Evolutionary conservation across 2,113 vertebrate species (phyloP).

Genomic region (Bubo bubo): DNA sequence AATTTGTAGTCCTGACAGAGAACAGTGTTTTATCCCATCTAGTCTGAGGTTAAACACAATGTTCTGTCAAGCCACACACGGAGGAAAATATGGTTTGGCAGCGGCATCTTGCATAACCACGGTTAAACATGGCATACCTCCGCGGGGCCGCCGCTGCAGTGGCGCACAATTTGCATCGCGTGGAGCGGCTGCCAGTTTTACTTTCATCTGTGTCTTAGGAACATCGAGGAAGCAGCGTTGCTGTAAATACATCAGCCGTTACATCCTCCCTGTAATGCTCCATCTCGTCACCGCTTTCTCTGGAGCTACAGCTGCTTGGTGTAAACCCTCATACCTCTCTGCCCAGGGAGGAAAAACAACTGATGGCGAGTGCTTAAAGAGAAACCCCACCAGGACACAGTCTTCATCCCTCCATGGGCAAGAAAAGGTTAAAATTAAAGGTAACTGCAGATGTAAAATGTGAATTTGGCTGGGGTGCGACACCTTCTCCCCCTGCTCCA

Average conservation of each 20-base stretch:
- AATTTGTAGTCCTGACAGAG: slow-evolving; percentile 17
- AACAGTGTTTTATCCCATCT: slow-evolving; percentile 2
- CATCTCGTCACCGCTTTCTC: not conserved
- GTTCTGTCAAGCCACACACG: slow-evolving; percentile 41
- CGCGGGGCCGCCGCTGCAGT: not conserved
- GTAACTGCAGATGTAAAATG: not conserved
- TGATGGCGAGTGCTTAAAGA: rapidly evolving
- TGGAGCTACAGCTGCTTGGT: not conserved
- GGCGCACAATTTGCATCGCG: not conserved
- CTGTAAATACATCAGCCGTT: not conserved
- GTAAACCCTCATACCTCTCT: not conserved
- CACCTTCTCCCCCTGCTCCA: not conserved
- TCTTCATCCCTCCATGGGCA: not conserved
- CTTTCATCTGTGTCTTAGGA: not conserved
- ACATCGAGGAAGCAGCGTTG: not conserved
- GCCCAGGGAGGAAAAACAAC: not conserved
- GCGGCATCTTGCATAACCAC: not conserved
- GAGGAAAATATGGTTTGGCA: slow-evolving; percentile 33
- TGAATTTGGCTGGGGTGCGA: not conserved
- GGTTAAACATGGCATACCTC: not conserved
- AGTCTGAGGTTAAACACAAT: slow-evolving; percentile 48
- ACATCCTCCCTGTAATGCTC: not conserved
- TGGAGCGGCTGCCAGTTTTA: not conserved
- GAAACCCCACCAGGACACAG: not conserved
- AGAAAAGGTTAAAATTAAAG: not conserved